Evolutionary conservation across 2,888 invertebrate species (phyloP), one percentile per base, ranked within the genome.

Genomic region (Lymantria monacha): DNA sequence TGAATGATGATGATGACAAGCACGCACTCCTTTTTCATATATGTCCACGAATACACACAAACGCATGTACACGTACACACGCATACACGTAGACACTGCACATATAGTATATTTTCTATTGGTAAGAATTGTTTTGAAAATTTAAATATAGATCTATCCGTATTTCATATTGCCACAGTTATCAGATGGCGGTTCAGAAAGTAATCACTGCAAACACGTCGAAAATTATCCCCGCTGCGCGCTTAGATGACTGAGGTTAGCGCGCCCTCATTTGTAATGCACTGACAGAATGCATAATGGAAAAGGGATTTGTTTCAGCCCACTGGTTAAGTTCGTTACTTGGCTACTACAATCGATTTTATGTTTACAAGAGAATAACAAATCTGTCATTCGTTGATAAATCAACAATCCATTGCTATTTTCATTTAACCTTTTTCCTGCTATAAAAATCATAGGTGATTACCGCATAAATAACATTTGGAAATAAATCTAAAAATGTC

Each of bases 201-300:
- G 82, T 87, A 86, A 86, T 84, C 82, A 79, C 76, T 72, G 76
- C 78, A 79, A 83, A 82, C 79, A 82, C 76, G 79, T 75, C 72
- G 79, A 77, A 80, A 82, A 85, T 84, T 76, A 82, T 83, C 72
- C 75, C 66, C 63, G 66, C 61, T 66, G 74, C 70, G 69, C 66
- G 76, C 69, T 71, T 61, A 71, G 68, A 61, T 59, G 62, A 55
- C 60, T 55, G 66, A 60, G 59, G 61, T 61, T 59, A 59, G 46
- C 60, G 61, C 68, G 57, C 57, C 65, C 72, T 76, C 75, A 77
- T 83, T 80, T 79, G 76, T 72, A 73, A 85, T 83, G 81, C 82
- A 81, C 81, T 79, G 75, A 82, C 78, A 72, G 83, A 85, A 85
- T 83, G 75, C 76, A 76, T 80, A 77, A 81, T 73, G 67, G 59